These are phyloP conservation scores for Drosophila nr. fundita DNA, from an alignment of 2,888 invertebrate species.

Conservation along the genomic window DNA sequence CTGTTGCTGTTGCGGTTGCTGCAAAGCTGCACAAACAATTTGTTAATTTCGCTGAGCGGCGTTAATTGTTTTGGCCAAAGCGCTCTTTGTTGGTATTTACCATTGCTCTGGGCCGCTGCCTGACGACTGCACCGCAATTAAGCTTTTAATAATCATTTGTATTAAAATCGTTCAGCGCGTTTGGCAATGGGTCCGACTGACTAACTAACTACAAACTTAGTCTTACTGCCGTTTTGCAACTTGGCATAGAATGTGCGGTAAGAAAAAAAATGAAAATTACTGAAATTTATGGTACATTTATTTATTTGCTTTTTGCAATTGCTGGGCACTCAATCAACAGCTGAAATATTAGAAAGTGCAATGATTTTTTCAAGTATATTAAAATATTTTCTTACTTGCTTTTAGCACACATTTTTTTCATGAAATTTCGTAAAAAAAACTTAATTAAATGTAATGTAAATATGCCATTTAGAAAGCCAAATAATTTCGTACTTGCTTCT, in stretches of 20 bases:
- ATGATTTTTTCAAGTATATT: neutral
- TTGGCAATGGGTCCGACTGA: slow-evolving; percentile 60
- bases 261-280: slow-evolving; percentile 22
- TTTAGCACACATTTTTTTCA: neutral
- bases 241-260: slow-evolving; percentile 63
- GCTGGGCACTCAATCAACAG: slow-evolving; percentile 3
- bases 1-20: slow-evolving; percentile 12
- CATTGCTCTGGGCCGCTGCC: slow-evolving; percentile 20
- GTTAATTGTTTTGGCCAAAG: slow-evolving; percentile 74
- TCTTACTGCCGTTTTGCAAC: slow-evolving; percentile 64
- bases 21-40: slow-evolving; percentile 57
- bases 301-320: slow-evolving; percentile 17
- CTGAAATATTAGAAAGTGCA: slow-evolving; percentile 15
- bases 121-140: slow-evolving; percentile 61
- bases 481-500: neutral
- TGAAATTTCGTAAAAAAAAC: neutral
- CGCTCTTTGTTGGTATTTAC: slow-evolving; percentile 31
- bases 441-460: neutral
- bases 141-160: slow-evolving; percentile 75
- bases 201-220: neutral
- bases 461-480: neutral
- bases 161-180: slow-evolving; percentile 63
- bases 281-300: slow-evolving; percentile 34
- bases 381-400: neutral
- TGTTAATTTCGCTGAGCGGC: slow-evolving; percentile 63